A percentile compares a stretch with the other conserved stretches of the same genome.
Conservation (phyloP, 2,113 vertebrate species). For the Trichomycterus rosablanca region DNA sequence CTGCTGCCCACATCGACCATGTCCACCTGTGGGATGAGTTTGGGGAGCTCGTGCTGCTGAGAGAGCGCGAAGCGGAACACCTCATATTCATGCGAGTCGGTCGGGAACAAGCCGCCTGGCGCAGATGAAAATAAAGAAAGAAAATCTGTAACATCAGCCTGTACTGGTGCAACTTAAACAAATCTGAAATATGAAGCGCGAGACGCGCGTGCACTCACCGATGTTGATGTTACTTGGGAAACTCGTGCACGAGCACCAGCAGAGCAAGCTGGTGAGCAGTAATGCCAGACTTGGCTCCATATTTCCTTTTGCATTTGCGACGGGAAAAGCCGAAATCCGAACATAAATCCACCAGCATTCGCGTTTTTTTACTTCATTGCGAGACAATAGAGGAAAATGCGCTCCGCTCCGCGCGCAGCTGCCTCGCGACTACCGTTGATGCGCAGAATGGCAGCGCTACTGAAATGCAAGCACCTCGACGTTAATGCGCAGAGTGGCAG, state of each 20-base stretch:
- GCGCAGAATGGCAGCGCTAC: background rate
- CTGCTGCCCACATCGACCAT: constrained; percentile 96
- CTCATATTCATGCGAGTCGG: constrained; percentile 92
- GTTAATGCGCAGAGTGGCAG: too few species aligned
- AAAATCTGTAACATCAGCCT: background rate
- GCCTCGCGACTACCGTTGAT: constrained; percentile 31
- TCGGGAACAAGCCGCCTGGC: constrained; percentile 90
- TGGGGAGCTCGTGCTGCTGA: constrained; percentile 89
- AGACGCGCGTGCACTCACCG: constrained; percentile 68
- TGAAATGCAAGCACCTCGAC: constrained; percentile 9
- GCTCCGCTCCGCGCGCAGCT: constrained; percentile 29
- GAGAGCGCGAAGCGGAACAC: constrained; percentile 93
- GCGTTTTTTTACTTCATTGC: constrained; percentile 58
- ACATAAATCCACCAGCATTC: constrained; percentile 62
- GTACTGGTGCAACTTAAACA: too few species aligned
- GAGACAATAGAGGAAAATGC: background rate
- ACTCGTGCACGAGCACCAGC: constrained; percentile 86
- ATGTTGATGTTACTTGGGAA: constrained; percentile 98
- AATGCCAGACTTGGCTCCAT: constrained; percentile 86
- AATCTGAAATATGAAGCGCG: background rate
- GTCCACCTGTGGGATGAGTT: constrained; percentile 95
- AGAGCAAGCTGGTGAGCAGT: constrained; percentile 81
- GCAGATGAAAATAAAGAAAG: constrained; percentile 29
- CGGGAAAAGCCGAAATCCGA: constrained; percentile 73
- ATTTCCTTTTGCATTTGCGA: constrained; percentile 89